These are phyloP conservation scores for Branchellion lobata DNA, from an alignment of 2,888 invertebrate species.

Conservation along the genomic window DNA sequence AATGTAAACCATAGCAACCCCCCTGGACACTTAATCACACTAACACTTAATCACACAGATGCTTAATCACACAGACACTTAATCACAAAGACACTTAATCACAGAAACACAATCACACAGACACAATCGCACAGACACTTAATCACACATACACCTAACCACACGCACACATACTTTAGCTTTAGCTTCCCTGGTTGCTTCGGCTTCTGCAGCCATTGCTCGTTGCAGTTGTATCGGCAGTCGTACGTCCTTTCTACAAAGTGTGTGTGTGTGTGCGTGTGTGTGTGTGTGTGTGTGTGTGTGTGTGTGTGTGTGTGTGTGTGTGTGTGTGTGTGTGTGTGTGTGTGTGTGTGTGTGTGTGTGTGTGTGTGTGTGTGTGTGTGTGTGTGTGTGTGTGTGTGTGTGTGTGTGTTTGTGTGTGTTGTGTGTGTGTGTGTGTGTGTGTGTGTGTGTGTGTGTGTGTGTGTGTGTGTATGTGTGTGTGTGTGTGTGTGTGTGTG, in stretches of 20 bases:
- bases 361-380: too few species aligned
- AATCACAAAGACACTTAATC: constrained; percentile 15
- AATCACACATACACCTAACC: not conserved
- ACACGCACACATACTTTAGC: constrained; percentile 54
- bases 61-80: constrained; percentile 27
- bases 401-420: too few species aligned
- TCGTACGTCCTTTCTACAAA: constrained; percentile 55
- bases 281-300: not conserved
- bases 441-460: constrained; percentile 20
- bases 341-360: too few species aligned
- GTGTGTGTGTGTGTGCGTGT: not conserved
- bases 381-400: too few species aligned
- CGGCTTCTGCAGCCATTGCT: constrained; percentile 59
- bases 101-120: too few species aligned
- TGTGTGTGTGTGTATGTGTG: constrained; percentile 33
- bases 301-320: too few species aligned
- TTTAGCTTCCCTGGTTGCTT: constrained; percentile 56
- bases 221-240: constrained; percentile 56
- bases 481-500: constrained; percentile 33
- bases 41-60: constrained; percentile 15
- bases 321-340: too few species aligned
- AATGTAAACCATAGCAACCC: constrained; percentile 13
- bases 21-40: constrained; percentile 31
- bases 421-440: not conserved
- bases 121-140: not conserved